These are phyloP conservation scores for Leptinotarsa rubiginosa DNA, from an alignment of 2,888 invertebrate genomes.

Conservation along the genomic window DNA sequence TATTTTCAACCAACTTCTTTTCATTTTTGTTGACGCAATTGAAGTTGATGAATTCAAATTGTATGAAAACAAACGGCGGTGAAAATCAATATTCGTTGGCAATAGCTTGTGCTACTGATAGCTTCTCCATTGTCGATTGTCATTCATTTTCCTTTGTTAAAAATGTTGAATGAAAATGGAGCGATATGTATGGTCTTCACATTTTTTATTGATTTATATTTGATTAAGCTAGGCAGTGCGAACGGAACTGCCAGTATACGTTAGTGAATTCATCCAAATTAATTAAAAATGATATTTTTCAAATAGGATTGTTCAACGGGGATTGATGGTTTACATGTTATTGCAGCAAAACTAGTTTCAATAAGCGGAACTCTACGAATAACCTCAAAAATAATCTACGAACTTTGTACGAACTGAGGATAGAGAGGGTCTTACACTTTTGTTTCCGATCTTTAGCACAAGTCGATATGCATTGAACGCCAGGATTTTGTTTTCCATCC, in stretches of 20 bases:
- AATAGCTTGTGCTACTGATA: slow-evolving; percentile 27
- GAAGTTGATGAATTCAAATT: slow-evolving; percentile 9
- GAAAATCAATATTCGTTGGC: slow-evolving; percentile 28
- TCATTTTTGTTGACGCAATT: background rate
- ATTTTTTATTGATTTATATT: slow-evolving; percentile 19
- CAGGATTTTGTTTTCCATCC: too few species aligned
- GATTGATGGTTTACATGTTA: too few species aligned
- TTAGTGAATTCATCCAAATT: too few species aligned
- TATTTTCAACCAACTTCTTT: background rate
- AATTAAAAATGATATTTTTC: too few species aligned
- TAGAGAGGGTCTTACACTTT: too few species aligned
- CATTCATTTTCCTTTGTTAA: slow-evolving; percentile 26
- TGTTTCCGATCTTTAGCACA: too few species aligned
- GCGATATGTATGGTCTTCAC: slow-evolving; percentile 22
- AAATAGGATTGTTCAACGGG: too few species aligned
- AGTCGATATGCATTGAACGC: too few species aligned
- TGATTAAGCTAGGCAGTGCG: slow-evolving; percentile 5
- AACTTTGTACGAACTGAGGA: too few species aligned
- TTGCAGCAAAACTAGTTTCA: too few species aligned
- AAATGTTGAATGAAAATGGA: slow-evolving; percentile 17
- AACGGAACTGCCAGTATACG: background rate
- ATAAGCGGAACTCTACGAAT: too few species aligned
- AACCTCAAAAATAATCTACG: too few species aligned
- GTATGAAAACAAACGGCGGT: slow-evolving; percentile 25
- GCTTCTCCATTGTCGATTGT: slow-evolving; percentile 23